Evolutionary conservation across 2,113 vertebrate species (phyloP).

Genomic region (Osmerus eperlanus): DNA sequence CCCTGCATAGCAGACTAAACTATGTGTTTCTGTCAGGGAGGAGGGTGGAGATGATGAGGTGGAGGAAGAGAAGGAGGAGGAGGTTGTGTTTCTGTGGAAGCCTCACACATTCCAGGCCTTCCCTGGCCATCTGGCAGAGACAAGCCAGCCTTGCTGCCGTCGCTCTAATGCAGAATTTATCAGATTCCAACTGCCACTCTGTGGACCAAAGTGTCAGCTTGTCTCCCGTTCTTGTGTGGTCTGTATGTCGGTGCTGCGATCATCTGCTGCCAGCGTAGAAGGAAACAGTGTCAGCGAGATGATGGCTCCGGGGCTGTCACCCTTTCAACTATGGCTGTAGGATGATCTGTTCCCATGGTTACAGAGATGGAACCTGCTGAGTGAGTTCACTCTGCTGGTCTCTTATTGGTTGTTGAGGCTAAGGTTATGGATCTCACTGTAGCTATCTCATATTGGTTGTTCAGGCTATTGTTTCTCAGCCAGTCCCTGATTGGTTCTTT

Average conservation of each 20-base stretch:
- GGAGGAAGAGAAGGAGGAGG: constrained; percentile 29
- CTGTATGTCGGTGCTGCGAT: no score
- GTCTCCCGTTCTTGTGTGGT: no score
- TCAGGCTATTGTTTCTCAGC: background rate
- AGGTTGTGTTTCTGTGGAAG: constrained; percentile 46
- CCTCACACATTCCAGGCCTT: constrained; percentile 55
- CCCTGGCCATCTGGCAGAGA: constrained; percentile 48
- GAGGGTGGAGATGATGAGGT: constrained; percentile 37
- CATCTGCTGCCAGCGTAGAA: no score
- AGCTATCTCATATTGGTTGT: background rate
- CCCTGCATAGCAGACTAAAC: background rate
- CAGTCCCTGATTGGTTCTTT: background rate
- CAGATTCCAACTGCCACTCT: constrained; percentile 43
- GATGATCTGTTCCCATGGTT: no score
- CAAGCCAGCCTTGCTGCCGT: constrained; percentile 42
- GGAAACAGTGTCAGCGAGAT: no score
- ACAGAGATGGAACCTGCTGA: constrained; percentile 13
- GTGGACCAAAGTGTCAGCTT: background rate
- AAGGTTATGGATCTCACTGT: background rate
- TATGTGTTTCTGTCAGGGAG: background rate
- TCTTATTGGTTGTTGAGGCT: background rate
- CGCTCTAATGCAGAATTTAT: constrained; percentile 54
- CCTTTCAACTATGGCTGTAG: background rate
- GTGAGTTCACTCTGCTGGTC: constrained; percentile 18
- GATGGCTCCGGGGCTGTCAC: no score